Conservation (phyloP, 2,888 invertebrate genomes). For the Keiferia lycopersicella region DNA sequence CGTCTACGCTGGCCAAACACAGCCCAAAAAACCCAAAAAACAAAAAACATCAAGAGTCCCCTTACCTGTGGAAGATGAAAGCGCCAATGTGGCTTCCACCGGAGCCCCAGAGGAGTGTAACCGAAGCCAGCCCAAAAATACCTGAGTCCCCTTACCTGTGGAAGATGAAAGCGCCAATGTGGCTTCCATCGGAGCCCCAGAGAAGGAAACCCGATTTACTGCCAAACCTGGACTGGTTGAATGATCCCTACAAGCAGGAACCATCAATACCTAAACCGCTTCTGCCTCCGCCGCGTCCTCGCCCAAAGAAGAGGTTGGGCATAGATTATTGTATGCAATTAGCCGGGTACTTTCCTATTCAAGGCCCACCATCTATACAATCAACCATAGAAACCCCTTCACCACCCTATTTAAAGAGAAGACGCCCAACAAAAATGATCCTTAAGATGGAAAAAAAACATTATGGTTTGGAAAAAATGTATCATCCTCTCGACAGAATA, state of each 20-base stretch:
- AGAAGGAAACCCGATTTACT: not conserved
- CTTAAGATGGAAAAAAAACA: conserved; percentile 47
- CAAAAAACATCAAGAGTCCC: conserved; percentile 50
- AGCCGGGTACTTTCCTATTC: not conserved
- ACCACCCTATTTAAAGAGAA: not conserved
- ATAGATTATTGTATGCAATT: not conserved
- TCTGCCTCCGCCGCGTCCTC: conserved; percentile 43
- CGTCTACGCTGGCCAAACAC: no score
- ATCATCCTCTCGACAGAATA: conserved; percentile 32
- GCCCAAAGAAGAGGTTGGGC: not conserved
- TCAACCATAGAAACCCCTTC: not conserved
- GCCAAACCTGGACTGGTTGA: not conserved
- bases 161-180: conserved; percentile 49
- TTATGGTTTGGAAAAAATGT: conserved; percentile 50
- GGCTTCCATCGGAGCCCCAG: not conserved
- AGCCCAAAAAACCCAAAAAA: no score
- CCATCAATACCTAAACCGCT: conserved; percentile 53
- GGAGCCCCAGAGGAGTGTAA: not conserved
- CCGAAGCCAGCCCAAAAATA: no score
- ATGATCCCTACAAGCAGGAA: conserved; percentile 51
- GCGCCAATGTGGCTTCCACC: conserved; percentile 37
- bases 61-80: conserved; percentile 61
- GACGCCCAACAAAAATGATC: conserved; percentile 42
- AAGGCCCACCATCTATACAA: not conserved
- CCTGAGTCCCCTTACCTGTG: conserved; percentile 62